Evolutionary conservation across 1,140 invertebrate genomes (phyloP).

Genomic region (Holotrichia oblita): DNA sequence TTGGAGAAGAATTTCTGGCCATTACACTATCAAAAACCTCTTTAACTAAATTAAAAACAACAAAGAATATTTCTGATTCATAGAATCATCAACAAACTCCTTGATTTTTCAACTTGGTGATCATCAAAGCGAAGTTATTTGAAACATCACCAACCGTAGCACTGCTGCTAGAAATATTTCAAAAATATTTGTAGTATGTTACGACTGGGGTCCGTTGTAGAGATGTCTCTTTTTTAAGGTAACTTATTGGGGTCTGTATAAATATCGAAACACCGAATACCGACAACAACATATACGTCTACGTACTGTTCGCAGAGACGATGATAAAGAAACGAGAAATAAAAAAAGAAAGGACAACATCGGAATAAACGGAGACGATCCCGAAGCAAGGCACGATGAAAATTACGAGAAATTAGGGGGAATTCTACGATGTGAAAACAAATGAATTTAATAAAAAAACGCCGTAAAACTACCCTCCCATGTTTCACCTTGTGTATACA

Average conservation of each 20-base stretch:
- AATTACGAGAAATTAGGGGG: constrained; percentile 19
- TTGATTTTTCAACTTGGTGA: neutral
- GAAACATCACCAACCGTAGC: neutral
- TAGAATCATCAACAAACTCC: too few relatives aligned
- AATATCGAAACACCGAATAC: neutral
- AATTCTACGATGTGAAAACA: constrained; percentile 17
- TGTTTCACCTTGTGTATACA: too few relatives aligned
- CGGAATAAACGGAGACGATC: neutral
- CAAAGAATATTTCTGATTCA: too few relatives aligned
- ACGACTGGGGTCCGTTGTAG: neutral
- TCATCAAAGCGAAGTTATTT: neutral
- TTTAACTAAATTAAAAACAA: too few relatives aligned
- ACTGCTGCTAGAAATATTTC: neutral
- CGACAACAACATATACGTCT: too few relatives aligned
- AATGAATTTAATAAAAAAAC: constrained; percentile 12
- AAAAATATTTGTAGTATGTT: neutral
- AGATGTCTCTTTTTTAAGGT: neutral
- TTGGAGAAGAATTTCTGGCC: too few relatives aligned
- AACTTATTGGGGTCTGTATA: neutral
- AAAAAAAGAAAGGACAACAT: neutral
- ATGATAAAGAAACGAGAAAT: neutral
- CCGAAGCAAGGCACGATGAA: neutral
- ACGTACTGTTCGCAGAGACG: neutral
- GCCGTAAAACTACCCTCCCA: neutral
- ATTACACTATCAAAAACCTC: too few relatives aligned